phyloP scores from a whole-genome alignment of 2,888 invertebrate species.

The Agrotis exclamationis region DNA sequence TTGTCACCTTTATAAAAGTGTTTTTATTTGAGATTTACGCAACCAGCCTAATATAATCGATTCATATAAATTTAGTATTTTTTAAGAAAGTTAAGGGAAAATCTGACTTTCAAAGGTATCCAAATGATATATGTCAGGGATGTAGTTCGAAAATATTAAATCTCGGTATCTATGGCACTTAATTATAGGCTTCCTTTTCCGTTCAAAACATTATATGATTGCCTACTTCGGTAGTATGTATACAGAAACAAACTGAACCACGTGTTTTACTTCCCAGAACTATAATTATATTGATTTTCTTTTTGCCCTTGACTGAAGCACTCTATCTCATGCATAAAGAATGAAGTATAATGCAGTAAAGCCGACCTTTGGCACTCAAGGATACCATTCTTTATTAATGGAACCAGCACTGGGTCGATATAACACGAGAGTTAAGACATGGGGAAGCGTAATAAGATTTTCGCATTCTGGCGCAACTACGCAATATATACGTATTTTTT shows the following conservation, averaged over 20 bases:
- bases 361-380: slow-evolving; percentile 44
- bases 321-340: slow-evolving; percentile 48
- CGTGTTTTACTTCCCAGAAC: slow-evolving; percentile 41
- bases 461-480: background rate
- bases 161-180: background rate
- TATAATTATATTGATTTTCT: slow-evolving; percentile 44
- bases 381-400: slow-evolving; percentile 54
- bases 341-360: slow-evolving; percentile 57
- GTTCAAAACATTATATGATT: no score
- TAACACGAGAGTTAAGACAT: slow-evolving; percentile 28
- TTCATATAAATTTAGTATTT: background rate
- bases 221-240: background rate
- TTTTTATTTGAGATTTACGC: no score
- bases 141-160: no score
- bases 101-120: no score
- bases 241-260: slow-evolving; percentile 27
- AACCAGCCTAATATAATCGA: background rate
- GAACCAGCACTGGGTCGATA: slow-evolving; percentile 14
- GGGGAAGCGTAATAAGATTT: slow-evolving; percentile 11
- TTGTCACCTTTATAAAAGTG: background rate
- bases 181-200: background rate
- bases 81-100: background rate
- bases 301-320: slow-evolving; percentile 48
- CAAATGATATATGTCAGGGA: no score
- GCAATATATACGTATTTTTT: slow-evolving; percentile 7